Base-by-base conservation (phyloP, 1,140 invertebrate species). In the Drosophila arizonae region DNA sequence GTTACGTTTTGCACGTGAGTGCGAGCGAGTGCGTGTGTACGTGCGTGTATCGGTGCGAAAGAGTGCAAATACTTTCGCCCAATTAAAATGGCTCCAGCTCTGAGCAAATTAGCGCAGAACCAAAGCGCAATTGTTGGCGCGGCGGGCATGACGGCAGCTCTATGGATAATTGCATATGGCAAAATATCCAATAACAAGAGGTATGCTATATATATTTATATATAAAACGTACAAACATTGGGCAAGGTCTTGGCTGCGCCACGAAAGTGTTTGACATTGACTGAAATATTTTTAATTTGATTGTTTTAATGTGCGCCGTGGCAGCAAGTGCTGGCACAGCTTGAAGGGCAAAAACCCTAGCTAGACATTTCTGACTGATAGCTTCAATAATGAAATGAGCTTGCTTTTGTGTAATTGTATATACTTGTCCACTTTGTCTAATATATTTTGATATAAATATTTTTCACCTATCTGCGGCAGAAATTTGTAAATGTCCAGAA, bases 31-130 rank as follows among this genome's bases (percentile, higher is more conserved):
- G 28, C 30, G 46, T 65, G 51, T 10, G 52, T 51, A 17, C 55
- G 62, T 43, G 68, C 52, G 55, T 57, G 33, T 17, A 17, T 21
- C 36, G 30, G 21, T 48, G 46, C 21, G 15, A 60, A 30, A 70
- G 30, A 51, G 45, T 48, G 45, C 11, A 17, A 30, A 2, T 39
- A 65, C 36, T 57, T 71, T 65, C 62, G 69, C 55, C 36, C 58
- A 50, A 45, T 30, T 52, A 81, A 66, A 61, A 95, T 95, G 94
- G 94, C 94, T 74, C 94, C 94, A 77, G 92, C 93, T 62, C 90
- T 94, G 46, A 95, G 94, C 90, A 95, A 95, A 92, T 92, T 94
- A 75, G 85, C 93, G 60, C 93, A 93, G 36, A 93, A 92, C 82
- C 93, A 92, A 78, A 94, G 93, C 79, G 90, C 92, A 62, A 92